Base-by-base conservation (phyloP, 2,797 vertebrate species). In the Cirrhinus mrigala region DNA sequence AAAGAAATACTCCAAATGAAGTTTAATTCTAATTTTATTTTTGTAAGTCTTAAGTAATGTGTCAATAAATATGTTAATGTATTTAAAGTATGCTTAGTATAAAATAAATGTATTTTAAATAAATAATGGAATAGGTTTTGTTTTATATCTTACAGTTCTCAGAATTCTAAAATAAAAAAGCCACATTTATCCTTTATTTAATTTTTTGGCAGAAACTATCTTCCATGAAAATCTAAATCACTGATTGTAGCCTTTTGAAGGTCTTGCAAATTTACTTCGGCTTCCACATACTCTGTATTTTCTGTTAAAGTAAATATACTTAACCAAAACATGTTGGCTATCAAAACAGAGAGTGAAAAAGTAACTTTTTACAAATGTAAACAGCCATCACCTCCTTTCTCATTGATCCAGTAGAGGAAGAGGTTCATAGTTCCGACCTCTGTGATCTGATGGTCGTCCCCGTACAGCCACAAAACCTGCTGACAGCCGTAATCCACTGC, bases 371-470 rank as follows among this genome's bases (percentile, higher is more conserved):
- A 79, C 24, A 48, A 79, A 33, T 50, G 24, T 68, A 33, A 52
- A 37, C 18, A 33, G 40, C 75, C 33, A 2, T 90, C 94, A 98
- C 97, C 97, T 95, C 97, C 97, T 48, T 97, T 89, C 92, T 98
- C 97, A 88, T 97, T 98, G 90, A 94, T 95, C 98, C 98, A 98
- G 89, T 96, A 96, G 40, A 98, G 92, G 91, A 98, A 99, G 16
- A 98, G 88, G 88, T 98, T 98, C 97, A 98, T 99, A 44, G 97
- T 98, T 83, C 98, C 97, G 29, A 96, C 97, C 90, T 99, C 97
- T 0, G 97, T 98, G 90, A 98, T 96, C 90, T 97, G 96, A 60
- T 97, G 93, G 60, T 98, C 95, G 0, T 97, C 95, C 50, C 97
- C 97, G 1, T 98, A 96, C 20, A 99, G 94, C 97, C 97, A 98